Evolutionary conservation across 2,888 invertebrate genomes (phyloP).

Genomic region (Synergus itoensis): DNA sequence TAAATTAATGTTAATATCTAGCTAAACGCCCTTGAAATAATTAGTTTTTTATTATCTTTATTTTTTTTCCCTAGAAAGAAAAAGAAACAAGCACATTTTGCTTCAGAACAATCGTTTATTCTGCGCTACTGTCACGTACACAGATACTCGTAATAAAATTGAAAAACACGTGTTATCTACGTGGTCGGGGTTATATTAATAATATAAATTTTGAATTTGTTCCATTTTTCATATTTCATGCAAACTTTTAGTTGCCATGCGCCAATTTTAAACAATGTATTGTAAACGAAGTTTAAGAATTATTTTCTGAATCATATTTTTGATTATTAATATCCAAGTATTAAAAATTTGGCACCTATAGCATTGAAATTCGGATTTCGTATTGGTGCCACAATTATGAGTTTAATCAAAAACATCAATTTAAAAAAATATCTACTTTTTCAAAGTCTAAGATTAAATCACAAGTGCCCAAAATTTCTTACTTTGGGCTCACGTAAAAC

Average conservation of each 20-base stretch:
- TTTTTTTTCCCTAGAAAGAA: neutral
- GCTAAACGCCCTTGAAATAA: no score
- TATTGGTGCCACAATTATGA: neutral
- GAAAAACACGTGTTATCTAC: conserved; percentile 59
- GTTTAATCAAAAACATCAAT: neutral
- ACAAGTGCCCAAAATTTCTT: neutral
- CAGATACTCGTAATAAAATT: conserved; percentile 63
- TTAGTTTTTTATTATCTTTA: neutral
- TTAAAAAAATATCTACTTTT: conserved; percentile 2
- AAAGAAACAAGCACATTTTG: conserved; percentile 18
- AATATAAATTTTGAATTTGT: conserved; percentile 56
- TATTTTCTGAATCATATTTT: neutral
- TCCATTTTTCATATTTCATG: conserved; percentile 42
- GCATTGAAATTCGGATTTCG: neutral
- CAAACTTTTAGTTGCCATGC: conserved; percentile 7
- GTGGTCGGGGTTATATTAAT: conserved; percentile 51
- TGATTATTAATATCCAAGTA: neutral
- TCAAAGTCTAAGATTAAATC: neutral
- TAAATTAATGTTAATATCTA: no score
- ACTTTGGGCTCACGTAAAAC: neutral
- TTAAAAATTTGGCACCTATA: conserved; percentile 13
- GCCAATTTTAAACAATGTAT: neutral
- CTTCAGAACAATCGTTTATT: conserved; percentile 60
- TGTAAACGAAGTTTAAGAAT: neutral
- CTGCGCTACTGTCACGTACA: conserved; percentile 59